These are phyloP conservation scores for Camelus bactrianus DNA, from an alignment of 2,113 vertebrate species.

Conservation along the genomic window DNA sequence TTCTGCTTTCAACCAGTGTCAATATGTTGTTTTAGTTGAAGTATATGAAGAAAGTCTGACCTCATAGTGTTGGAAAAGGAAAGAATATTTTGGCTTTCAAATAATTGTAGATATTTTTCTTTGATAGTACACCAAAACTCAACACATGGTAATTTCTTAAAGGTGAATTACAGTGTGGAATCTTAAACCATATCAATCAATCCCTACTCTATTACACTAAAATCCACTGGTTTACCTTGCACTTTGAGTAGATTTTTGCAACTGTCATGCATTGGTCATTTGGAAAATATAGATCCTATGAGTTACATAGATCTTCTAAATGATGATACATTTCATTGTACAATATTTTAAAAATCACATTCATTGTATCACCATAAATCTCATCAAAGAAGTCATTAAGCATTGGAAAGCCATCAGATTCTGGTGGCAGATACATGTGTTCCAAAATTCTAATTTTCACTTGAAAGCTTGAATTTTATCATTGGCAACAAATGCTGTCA, in stretches of 20 bases:
- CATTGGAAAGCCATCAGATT: constrained; percentile 59
- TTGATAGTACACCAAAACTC: constrained; percentile 53
- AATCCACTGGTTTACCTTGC: constrained; percentile 32
- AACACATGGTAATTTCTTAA: constrained; percentile 39
- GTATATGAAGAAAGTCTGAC: constrained; percentile 33
- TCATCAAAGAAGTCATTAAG: constrained; percentile 62
- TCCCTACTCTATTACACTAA: constrained; percentile 36
- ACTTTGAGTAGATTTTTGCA: constrained; percentile 44
- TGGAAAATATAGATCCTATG: constrained; percentile 41
- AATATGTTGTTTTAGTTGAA: constrained; percentile 51
- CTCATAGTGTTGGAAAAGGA: constrained; percentile 5
- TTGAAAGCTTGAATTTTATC: constrained; percentile 75
- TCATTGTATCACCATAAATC: constrained; percentile 49
- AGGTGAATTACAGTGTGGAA: constrained; percentile 9
- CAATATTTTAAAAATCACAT: constrained; percentile 55
- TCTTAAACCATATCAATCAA: constrained; percentile 21
- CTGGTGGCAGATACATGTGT: constrained; percentile 62
- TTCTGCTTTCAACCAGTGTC: not conserved
- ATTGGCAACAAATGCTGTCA: constrained; percentile 70
- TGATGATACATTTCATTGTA: constrained; percentile 61
- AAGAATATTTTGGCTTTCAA: constrained; percentile 51
- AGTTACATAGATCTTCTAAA: constrained; percentile 46
- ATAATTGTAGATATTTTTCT: constrained; percentile 56
- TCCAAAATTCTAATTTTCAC: constrained; percentile 73
- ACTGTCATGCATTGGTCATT: constrained; percentile 16